phyloP scores from a whole-genome alignment of 2,113 vertebrate genomes.

The Rhinopomastus cyanomelas region DNA sequence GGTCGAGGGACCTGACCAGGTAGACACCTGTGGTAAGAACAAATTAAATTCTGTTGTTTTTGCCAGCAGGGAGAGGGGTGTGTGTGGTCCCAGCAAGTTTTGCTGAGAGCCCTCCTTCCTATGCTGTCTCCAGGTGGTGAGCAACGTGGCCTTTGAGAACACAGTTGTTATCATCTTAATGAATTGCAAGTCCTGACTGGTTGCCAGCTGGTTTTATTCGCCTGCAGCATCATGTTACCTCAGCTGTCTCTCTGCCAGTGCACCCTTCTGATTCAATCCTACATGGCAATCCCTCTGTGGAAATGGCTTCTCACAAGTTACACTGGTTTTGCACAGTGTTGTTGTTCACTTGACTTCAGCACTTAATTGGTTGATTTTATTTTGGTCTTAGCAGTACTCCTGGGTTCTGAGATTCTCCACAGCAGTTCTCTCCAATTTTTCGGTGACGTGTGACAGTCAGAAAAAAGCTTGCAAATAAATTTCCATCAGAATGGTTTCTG shows the following conservation, averaged over 20 bases:
- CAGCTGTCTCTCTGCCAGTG: neutral
- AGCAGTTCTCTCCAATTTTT: neutral
- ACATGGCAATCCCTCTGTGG: rapidly evolving
- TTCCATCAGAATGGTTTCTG: neutral
- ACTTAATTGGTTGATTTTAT: neutral
- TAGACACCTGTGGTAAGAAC: neutral
- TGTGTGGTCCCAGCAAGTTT: no score
- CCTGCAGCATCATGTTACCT: no score
- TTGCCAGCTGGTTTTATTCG: neutral
- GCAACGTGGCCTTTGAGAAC: neutral
- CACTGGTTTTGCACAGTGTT: neutral
- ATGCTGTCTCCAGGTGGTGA: neutral
- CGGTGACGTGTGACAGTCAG: neutral
- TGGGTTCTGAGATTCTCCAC: neutral
- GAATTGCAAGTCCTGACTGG: neutral
- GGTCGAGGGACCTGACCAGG: neutral
- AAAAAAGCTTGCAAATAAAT: neutral
- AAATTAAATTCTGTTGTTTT: neutral
- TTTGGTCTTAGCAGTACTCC: neutral
- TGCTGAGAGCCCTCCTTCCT: neutral
- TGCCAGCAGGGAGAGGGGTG: neutral
- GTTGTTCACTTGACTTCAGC: neutral
- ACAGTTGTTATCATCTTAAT: neutral
- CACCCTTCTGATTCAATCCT: no score
- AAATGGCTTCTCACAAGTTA: neutral